These are phyloP conservation scores for Alentia gelatinosa DNA, from an alignment of 2,888 invertebrate species.

Conservation along the genomic window DNA sequence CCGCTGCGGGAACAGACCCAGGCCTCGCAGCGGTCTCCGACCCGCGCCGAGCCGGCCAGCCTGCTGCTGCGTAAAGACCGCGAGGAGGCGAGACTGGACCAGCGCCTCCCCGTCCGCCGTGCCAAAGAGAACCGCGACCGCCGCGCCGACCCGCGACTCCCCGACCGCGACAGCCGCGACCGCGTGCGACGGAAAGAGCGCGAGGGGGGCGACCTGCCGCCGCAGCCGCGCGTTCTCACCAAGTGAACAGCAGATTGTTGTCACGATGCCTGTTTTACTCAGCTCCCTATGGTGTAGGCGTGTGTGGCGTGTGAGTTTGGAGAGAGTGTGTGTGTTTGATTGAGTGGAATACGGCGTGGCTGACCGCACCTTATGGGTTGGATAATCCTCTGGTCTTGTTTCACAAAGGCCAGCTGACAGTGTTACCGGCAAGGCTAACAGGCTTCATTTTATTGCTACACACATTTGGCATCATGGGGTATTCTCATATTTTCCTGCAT, in stretches of 20 bases:
- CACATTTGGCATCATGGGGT: background rate
- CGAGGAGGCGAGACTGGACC: conserved; percentile 61
- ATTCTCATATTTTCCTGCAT: background rate
- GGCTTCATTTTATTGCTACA: background rate
- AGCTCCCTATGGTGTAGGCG: too few relatives aligned
- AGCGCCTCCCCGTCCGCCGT: conserved; percentile 91
- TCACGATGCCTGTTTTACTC: too few relatives aligned
- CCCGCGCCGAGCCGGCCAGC: background rate
- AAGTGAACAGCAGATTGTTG: conserved; percentile 46
- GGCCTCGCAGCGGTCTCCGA: conserved; percentile 21
- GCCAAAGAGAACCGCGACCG: conserved; percentile 91
- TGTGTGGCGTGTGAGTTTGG: too few relatives aligned
- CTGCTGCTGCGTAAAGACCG: conserved; percentile 33
- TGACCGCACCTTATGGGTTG: too few relatives aligned
- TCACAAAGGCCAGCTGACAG: background rate
- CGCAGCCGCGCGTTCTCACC: conserved; percentile 31
- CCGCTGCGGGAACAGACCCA: conserved; percentile 37
- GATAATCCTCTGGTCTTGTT: too few relatives aligned
- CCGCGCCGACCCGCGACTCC: conserved; percentile 48
- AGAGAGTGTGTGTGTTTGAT: background rate
- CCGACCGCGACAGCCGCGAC: conserved; percentile 20
- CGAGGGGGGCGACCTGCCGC: background rate
- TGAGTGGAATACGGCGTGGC: background rate
- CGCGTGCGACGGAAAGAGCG: conserved; percentile 11
- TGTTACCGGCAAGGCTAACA: background rate